Evolutionary conservation across 2,888 invertebrate species (phyloP), one percentile per base, ranked within the genome.

Genomic region (Campoplex nolae): DNA sequence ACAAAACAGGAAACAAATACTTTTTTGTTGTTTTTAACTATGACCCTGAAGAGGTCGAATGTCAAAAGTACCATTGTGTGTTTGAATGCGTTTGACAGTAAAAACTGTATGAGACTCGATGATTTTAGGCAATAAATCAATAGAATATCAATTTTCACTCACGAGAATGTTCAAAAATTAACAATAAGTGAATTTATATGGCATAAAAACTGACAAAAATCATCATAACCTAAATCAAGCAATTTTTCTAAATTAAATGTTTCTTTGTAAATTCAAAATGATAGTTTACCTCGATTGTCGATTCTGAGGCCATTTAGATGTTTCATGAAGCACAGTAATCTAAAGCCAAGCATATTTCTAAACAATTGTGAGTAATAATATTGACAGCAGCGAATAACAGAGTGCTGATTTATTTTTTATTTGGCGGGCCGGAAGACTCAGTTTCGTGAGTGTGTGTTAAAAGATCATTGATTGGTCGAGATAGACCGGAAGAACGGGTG

Each of bases 361-460:
- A 42, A 23, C 6, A 68, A 58, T 1, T 32, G 18, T 38, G 56
- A 74, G n/a, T 35, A 58, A 77, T 54, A 78, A 76, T 76, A 76
- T 79, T 83, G 48, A 75, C 76, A 51, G 23, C 32, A 54, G 8
- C 16, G 13, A 78, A 70, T 48, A 74, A 74, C 58, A 54, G 67
- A n/a, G 51, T 58, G 18, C 23, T 80, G 56, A 9, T 45, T 42
- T 58, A 68, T 83, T 85, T 85, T 67, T 85, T 81, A 85, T 88
- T 88, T 88, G 85, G 83, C 88, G 87, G 74, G 85, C 80, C 80
- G 85, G 75, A 81, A 77, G 45, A 71, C 13, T 56, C 28, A 18
- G 38, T 77, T 13, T 51, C 68, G 58, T 45, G 54, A 13, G 71
- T 54, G 56, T 9, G 58, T 3, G 67, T 45, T 13, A 32, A 42